Evolutionary conservation across 1,140 invertebrate genomes (phyloP).

Genomic region (Archivesica marissinica): DNA sequence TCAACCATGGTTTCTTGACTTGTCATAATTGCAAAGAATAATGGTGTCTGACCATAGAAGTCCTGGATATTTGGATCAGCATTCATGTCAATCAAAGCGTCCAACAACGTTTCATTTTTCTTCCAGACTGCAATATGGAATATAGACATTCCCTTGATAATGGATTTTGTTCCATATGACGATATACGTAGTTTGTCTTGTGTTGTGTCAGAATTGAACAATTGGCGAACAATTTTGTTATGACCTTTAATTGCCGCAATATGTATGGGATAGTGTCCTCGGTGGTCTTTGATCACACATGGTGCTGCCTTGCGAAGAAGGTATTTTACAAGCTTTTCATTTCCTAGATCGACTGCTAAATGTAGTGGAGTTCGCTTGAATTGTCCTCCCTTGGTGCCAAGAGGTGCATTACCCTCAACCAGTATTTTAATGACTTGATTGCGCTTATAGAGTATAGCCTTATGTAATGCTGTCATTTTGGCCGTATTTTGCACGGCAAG

Average conservation of each 20-base stretch:
- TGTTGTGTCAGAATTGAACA: constrained; percentile 7
- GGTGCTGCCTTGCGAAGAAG: constrained; percentile 8
- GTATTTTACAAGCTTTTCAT: background rate
- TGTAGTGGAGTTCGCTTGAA: constrained; percentile 42
- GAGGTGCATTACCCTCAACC: background rate
- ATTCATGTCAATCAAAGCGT: background rate
- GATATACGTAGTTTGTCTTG: constrained; percentile 11
- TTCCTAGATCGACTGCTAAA: constrained; percentile 20
- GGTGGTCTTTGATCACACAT: constrained; percentile 15
- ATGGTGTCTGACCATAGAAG: constrained; percentile 47
- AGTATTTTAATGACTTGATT: background rate
- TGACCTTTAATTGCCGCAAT: constrained; percentile 42
- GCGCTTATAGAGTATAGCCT: constrained; percentile 13
- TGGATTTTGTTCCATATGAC: constrained; percentile 28
- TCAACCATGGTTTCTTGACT: background rate
- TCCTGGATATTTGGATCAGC: constrained; percentile 46
- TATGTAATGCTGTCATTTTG: constrained; percentile 24
- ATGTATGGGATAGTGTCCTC: constrained; percentile 52
- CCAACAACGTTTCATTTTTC: constrained; percentile 8
- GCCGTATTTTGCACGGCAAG: background rate
- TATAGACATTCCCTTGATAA: constrained; percentile 35
- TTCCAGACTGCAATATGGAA: constrained; percentile 48
- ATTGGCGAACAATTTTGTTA: background rate
- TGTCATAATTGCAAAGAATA: constrained; percentile 45
- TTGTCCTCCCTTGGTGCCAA: constrained; percentile 9